Conservation (phyloP, 92 coral and sea anemone species). For the Epizoanthus illoricatus region DNA sequence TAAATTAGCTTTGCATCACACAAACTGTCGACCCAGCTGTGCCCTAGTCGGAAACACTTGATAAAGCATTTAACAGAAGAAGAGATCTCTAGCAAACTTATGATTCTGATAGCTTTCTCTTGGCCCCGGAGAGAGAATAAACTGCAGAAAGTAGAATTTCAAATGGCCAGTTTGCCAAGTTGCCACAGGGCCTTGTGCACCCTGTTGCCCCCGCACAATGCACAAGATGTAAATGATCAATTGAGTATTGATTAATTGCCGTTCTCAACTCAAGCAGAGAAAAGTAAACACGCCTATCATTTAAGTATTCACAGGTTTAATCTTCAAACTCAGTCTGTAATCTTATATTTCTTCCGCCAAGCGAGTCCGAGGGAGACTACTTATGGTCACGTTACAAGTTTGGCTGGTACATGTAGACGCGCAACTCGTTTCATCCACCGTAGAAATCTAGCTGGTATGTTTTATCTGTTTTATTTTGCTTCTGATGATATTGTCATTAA, state of each 20-base stretch:
- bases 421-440: neutral
- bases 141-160: neutral
- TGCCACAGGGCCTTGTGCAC: neutral
- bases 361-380: neutral
- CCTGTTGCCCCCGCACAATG: constrained; percentile 12
- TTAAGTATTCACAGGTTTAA: constrained; percentile 25
- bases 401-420: neutral
- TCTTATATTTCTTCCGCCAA: neutral
- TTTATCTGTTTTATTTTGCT: neutral
- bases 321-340: neutral
- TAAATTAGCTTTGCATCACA: too few species aligned
- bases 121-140: neutral
- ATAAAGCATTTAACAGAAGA: neutral
- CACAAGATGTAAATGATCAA: neutral
- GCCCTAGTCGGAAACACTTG: neutral
- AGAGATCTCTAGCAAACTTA: neutral
- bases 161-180: neutral
- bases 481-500: neutral
- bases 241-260: constrained; percentile 24
- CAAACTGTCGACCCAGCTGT: constrained; percentile 6
- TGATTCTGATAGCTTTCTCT: neutral
- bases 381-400: neutral
- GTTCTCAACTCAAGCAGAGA: neutral
- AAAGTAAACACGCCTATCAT: constrained; percentile 29
- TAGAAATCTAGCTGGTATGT: neutral